A percentile compares a stretch with the other conserved stretches of the same genome.
phyloP scores from a whole-genome alignment of 2,888 invertebrate genomes.

The Amiota communis region DNA sequence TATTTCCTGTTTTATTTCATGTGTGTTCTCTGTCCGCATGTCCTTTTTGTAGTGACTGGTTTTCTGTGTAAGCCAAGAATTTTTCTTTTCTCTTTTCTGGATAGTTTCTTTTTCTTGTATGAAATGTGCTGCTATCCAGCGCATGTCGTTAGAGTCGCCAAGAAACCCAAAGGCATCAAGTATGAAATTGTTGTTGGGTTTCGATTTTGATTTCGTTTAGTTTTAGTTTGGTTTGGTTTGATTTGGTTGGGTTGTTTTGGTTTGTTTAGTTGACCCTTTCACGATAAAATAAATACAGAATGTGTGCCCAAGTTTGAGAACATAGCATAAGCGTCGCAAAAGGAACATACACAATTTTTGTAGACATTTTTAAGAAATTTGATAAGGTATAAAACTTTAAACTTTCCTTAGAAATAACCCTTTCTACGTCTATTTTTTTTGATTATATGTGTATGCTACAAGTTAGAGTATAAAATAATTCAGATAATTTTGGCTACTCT shows the following conservation, averaged over 20 bases:
- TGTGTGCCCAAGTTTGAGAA: no score
- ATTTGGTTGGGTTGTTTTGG: no score
- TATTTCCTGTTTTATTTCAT: constrained; percentile 13
- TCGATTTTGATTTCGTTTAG: no score
- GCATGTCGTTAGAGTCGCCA: constrained; percentile 19
- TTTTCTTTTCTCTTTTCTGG: constrained; percentile 12
- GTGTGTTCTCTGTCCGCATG: background rate
- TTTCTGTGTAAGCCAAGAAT: constrained; percentile 14
- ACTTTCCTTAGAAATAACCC: no score
- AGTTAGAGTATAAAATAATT: background rate
- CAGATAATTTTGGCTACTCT: constrained; percentile 19
- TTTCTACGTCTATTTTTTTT: no score
- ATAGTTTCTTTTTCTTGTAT: background rate
- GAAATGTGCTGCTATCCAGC: background rate
- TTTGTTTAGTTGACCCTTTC: background rate
- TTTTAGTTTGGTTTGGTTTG: no score
- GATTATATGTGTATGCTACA: no score
- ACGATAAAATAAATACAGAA: constrained; percentile 17
- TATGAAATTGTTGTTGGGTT: constrained; percentile 3
- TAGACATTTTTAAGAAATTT: no score
- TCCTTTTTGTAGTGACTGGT: background rate
- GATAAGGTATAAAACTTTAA: no score
- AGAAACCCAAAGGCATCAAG: constrained; percentile 3
- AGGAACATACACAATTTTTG: no score
- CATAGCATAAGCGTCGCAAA: no score